phyloP scores from a whole-genome alignment of 2,113 vertebrate genomes.

The Syrrhaptes paradoxus region DNA sequence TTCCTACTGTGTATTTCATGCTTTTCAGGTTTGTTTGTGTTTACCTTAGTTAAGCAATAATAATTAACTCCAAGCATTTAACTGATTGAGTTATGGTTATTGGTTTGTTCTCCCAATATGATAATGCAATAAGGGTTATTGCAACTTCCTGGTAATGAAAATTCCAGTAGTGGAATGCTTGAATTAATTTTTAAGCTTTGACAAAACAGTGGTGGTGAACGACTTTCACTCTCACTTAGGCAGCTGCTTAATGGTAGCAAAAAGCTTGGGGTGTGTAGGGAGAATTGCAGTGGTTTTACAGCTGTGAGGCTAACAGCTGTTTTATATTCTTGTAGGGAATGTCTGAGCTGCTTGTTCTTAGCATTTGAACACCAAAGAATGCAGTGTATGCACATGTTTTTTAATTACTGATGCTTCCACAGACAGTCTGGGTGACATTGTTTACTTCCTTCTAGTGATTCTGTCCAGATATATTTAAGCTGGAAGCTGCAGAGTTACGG shows the following conservation, averaged over 20 bases:
- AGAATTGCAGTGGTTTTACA: background rate
- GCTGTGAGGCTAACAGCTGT: background rate
- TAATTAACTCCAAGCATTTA: constrained; percentile 31
- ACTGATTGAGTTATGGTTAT: background rate
- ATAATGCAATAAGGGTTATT: background rate
- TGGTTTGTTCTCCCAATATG: background rate
- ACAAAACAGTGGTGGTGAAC: background rate
- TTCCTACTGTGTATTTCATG: background rate
- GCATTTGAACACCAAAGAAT: background rate
- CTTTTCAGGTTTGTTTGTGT: constrained; percentile 2
- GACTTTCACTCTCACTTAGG: background rate
- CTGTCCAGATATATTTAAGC: background rate
- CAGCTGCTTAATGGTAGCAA: background rate
- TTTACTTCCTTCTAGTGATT: background rate
- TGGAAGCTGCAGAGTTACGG: background rate
- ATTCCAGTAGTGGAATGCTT: background rate
- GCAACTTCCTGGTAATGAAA: constrained; percentile 39
- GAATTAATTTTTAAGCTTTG: constrained; percentile 49
- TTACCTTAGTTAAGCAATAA: constrained; percentile 3
- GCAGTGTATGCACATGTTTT: background rate
- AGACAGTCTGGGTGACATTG: background rate
- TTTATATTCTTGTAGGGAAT: background rate
- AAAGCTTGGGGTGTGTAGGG: background rate
- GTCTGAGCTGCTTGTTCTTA: background rate
- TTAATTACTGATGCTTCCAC: background rate